A percentile compares a stretch with the other conserved stretches of the same genome.
These are phyloP conservation scores for Terebella lapidaria DNA, from an alignment of 2,888 invertebrate species.

Conservation along the genomic window DNA sequence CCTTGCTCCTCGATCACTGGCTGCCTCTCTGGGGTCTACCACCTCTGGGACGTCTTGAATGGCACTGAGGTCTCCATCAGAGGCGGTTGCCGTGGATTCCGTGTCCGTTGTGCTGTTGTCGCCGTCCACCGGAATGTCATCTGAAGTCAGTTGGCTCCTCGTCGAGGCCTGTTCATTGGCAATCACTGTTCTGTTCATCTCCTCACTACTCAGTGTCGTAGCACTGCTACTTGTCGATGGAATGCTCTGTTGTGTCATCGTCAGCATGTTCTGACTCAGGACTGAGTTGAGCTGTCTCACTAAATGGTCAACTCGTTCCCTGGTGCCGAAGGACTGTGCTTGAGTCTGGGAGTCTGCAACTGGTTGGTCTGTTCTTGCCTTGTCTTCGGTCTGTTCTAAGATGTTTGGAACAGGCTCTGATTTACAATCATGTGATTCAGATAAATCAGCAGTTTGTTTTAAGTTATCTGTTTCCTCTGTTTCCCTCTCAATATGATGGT, in stretches of 20 bases:
- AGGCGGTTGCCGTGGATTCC: too few species aligned
- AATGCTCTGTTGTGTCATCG: background rate
- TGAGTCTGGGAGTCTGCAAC: too few species aligned
- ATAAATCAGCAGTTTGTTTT: too few species aligned
- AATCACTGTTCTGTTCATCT: conserved; percentile 15
- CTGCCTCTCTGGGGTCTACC: background rate
- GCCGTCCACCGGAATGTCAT: background rate
- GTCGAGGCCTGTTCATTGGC: background rate
- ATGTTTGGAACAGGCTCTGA: background rate
- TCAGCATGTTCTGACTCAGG: background rate
- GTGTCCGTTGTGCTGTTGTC: too few species aligned
- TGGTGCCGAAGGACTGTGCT: background rate
- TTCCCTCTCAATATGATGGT: too few species aligned
- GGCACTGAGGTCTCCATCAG: background rate
- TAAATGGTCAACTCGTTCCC: background rate
- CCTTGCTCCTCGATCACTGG: background rate
- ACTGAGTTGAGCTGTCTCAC: background rate
- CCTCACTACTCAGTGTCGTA: conserved; percentile 9
- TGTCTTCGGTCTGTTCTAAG: background rate
- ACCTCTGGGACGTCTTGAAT: background rate
- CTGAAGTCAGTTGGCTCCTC: too few species aligned
- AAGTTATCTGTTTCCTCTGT: background rate
- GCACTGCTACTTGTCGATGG: conserved; percentile 7
- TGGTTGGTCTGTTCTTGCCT: too few species aligned
- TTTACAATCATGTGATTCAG: background rate